Percentiles rank a stretch among this genome's conserved stretches.
phyloP scores from a whole-genome alignment of 2,113 vertebrate species.

The Apaloderma vittatum region DNA sequence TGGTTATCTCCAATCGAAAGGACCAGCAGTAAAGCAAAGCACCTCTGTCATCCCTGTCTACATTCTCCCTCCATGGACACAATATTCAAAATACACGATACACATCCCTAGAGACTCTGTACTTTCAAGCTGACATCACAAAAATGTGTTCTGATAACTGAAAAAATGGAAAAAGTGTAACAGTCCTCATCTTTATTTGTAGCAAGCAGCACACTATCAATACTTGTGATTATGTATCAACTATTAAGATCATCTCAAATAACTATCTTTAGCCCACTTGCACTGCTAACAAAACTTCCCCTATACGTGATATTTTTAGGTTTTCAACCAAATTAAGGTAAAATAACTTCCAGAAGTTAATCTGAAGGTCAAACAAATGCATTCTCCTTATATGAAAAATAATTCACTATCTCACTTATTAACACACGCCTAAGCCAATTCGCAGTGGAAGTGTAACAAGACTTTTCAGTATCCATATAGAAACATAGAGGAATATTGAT shows the following conservation, averaged over 20 bases:
- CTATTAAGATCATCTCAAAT: background rate
- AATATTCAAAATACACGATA: background rate
- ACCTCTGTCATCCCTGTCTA: background rate
- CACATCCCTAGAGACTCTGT: background rate
- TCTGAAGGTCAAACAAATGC: background rate
- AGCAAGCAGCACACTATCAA: background rate
- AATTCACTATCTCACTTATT: background rate
- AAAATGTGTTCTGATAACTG: background rate
- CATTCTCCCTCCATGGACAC: background rate
- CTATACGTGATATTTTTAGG: background rate
- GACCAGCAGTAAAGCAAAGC: background rate
- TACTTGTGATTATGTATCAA: background rate
- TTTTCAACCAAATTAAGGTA: background rate
- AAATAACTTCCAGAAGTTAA: background rate
- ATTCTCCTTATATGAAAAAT: background rate
- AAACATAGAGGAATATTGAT: background rate
- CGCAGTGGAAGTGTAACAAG: background rate
- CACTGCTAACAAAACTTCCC: background rate
- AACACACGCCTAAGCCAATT: background rate
- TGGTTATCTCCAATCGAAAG: background rate
- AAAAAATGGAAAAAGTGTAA: background rate
- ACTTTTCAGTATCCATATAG: background rate
- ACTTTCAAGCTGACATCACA: background rate
- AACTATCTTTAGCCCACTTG: background rate
- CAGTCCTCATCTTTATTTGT: background rate